phyloP scores from a whole-genome alignment of 2,797 vertebrate genomes.

The Malacoctenus gilli region DNA sequence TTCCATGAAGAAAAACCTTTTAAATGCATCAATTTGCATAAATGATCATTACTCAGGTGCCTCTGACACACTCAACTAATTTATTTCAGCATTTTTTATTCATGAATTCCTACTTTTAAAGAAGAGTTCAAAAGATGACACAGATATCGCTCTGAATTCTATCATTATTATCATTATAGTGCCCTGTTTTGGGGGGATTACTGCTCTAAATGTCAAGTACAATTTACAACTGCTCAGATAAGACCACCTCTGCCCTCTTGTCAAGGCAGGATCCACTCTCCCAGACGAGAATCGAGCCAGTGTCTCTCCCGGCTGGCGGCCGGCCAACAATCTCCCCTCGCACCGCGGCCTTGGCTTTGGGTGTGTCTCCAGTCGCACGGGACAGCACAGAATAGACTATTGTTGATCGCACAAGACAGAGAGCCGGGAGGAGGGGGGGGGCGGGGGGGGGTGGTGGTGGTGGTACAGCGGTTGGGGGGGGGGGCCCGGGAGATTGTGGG shows the following conservation, averaged over 20 bases:
- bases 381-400: constrained; percentile 81
- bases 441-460: constrained; percentile 38
- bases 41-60: too few relatives aligned
- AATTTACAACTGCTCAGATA: constrained; percentile 34
- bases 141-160: too few relatives aligned
- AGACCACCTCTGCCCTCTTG: constrained; percentile 46
- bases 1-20: too few relatives aligned
- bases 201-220: constrained; percentile 6
- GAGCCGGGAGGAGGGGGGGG: constrained; percentile 55
- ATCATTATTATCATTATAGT: too few relatives aligned
- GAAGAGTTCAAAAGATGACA: too few relatives aligned
- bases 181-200: constrained; percentile 1
- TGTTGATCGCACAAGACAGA: constrained; percentile 77
- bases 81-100: too few relatives aligned
- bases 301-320: constrained; percentile 67
- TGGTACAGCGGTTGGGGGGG: constrained; percentile 19
- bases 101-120: too few relatives aligned
- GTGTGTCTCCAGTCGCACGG: constrained; percentile 74
- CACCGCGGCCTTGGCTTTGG: constrained; percentile 74
- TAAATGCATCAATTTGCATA: too few relatives aligned
- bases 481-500: constrained; percentile 26
- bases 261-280: constrained; percentile 39
- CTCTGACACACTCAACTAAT: too few relatives aligned
- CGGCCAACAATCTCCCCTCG: constrained; percentile 67
- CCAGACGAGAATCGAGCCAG: constrained; percentile 75